Conservation (phyloP, 1,140 invertebrate genomes). For the Acromyrmex charruanus region DNA sequence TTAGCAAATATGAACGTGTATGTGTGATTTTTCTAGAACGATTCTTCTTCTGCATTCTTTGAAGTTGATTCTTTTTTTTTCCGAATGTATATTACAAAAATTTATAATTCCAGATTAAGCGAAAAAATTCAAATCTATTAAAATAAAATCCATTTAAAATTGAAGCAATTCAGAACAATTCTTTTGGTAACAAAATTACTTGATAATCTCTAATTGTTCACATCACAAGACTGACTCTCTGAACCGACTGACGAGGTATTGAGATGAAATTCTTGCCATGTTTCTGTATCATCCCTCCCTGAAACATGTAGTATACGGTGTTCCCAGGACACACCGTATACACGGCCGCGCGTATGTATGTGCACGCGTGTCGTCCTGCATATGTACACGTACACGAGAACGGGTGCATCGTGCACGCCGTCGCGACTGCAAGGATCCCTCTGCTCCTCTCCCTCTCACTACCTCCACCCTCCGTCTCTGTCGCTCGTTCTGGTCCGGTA, state of each 20-base stretch:
- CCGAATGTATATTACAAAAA: not conserved
- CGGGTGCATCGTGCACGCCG: constrained; percentile 48
- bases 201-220: not conserved
- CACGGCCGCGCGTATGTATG: not conserved
- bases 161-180: too few relatives aligned
- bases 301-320: not conserved
- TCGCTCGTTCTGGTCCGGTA: constrained; percentile 68
- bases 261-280: constrained; percentile 6
- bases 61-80: not conserved
- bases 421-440: constrained; percentile 69
- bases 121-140: not conserved
- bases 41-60: not conserved
- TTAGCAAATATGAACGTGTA: not conserved
- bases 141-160: not conserved
- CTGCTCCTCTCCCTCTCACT: constrained; percentile 28
- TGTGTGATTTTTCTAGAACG: not conserved
- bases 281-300: not conserved
- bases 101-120: not conserved
- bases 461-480: constrained; percentile 4
- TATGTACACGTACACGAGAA: constrained; percentile 19
- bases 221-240: not conserved
- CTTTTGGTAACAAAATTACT: not conserved
- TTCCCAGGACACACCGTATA: constrained; percentile 42
- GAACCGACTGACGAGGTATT: too few relatives aligned
- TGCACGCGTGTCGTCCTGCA: constrained; percentile 39